Conservation (phyloP, 1,140 invertebrate genomes). For the Teleopsis dalmanni region DNA sequence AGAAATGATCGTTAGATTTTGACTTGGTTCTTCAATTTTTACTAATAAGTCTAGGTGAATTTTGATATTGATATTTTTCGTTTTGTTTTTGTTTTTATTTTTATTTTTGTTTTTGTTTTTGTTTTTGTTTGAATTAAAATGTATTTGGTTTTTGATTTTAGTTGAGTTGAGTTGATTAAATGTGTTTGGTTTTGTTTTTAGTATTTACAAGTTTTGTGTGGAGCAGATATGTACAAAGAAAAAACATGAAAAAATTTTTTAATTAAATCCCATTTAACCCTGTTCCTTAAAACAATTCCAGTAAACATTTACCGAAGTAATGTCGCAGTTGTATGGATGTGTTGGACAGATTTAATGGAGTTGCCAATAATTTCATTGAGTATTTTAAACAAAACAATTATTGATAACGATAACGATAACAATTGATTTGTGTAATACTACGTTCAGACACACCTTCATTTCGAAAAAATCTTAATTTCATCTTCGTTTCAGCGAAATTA, state of each 20-base stretch:
- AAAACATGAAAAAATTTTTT: constrained; percentile 14
- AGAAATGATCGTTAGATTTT: constrained; percentile 44
- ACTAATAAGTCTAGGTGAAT: constrained; percentile 34
- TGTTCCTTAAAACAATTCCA: too few species aligned
- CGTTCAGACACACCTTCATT: too few species aligned
- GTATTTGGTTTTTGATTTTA: constrained; percentile 2
- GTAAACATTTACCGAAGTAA: too few species aligned
- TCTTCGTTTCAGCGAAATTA: too few species aligned
- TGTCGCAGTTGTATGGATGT: too few species aligned
- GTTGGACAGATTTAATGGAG: too few species aligned
- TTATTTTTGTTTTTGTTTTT: neutral
- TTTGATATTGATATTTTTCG: constrained; percentile 7
- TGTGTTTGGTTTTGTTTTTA: constrained; percentile 7
- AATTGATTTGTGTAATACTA: too few species aligned
- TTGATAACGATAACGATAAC: too few species aligned
- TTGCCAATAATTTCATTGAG: too few species aligned
- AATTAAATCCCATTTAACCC: too few species aligned
- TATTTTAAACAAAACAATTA: too few species aligned
- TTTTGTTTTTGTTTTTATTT: constrained; percentile 7
- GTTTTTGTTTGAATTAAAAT: constrained; percentile 9
- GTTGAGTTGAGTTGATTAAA: constrained; percentile 4
- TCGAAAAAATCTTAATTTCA: too few species aligned
- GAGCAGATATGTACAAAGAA: constrained; percentile 14
- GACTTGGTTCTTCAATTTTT: constrained; percentile 43
- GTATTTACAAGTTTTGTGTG: constrained; percentile 1